phyloP scores from a whole-genome alignment of 35 echinoderm and acorn worm species.

The Heliocidaris erythrogramma region DNA sequence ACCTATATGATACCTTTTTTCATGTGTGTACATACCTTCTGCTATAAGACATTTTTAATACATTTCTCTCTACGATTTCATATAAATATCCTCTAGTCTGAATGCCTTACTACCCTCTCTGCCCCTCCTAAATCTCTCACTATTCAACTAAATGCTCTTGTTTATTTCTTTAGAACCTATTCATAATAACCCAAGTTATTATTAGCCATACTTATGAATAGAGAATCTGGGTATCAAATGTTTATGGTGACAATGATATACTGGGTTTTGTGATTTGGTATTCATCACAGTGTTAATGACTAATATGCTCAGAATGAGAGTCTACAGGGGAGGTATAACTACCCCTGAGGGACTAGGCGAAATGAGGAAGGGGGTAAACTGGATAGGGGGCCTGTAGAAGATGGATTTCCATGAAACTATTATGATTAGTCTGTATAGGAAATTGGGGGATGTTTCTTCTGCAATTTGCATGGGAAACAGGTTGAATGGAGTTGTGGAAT shows the following conservation, averaged over 20 bases:
- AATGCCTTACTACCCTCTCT: neutral
- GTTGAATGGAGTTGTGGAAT: neutral
- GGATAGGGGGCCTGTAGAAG: neutral
- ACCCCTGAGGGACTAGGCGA: neutral
- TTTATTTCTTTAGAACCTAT: neutral
- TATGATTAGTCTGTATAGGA: slow-evolving; percentile 4
- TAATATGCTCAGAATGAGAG: neutral
- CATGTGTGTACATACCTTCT: too few relatives aligned
- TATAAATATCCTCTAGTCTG: too few relatives aligned
- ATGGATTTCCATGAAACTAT: neutral
- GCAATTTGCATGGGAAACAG: neutral
- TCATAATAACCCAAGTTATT: neutral
- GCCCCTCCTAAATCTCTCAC: neutral
- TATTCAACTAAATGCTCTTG: neutral
- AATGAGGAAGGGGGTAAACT: neutral
- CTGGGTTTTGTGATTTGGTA: neutral
- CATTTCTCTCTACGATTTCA: too few relatives aligned
- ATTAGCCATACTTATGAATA: neutral
- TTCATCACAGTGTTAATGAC: neutral
- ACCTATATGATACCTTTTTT: too few relatives aligned
- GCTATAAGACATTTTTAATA: too few relatives aligned
- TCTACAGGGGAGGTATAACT: neutral
- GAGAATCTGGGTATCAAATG: neutral
- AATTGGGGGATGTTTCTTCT: neutral
- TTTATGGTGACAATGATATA: neutral